Conservation (phyloP, 2,113 vertebrate genomes). For the Garra rufa region DNA sequence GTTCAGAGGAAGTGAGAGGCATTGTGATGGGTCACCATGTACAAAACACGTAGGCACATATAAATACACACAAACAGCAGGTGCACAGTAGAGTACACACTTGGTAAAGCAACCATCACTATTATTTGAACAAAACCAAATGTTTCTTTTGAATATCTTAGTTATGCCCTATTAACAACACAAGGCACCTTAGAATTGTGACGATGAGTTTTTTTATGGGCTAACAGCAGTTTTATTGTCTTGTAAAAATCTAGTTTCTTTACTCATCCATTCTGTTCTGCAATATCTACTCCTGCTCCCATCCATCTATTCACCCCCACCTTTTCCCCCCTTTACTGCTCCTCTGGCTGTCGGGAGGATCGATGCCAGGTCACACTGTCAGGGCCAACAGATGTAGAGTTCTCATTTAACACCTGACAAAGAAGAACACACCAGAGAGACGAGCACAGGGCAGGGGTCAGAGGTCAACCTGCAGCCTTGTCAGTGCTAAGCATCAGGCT, state of each 20-base stretch:
- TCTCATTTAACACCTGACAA: conserved; percentile 71
- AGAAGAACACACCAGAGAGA: conserved; percentile 53
- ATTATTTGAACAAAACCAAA: neutral
- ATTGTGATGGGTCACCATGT: conserved; percentile 11
- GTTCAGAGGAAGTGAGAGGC: neutral
- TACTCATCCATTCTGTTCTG: neutral
- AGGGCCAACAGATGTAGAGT: conserved; percentile 57
- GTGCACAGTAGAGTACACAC: neutral
- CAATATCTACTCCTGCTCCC: neutral
- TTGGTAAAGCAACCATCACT: neutral
- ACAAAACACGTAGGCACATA: neutral
- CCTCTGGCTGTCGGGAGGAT: conserved; percentile 12
- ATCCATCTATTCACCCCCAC: neutral
- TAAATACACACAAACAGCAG: conserved; percentile 4
- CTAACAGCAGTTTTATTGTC: neutral
- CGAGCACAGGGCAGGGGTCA: conserved; percentile 42
- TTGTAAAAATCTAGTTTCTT: neutral
- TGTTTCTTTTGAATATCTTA: neutral
- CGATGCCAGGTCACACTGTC: conserved; percentile 34
- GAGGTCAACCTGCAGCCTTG: conserved; percentile 52
- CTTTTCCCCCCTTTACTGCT: conserved; percentile 7
- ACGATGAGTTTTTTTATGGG: neutral
- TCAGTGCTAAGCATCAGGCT: conserved; percentile 53
- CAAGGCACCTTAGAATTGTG: neutral
- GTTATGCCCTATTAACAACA: neutral